A percentile compares a stretch with the other conserved stretches of the same genome.
Evolutionary conservation across 2,113 vertebrate genomes (phyloP).

Genomic region (Oreochromis aureus): DNA sequence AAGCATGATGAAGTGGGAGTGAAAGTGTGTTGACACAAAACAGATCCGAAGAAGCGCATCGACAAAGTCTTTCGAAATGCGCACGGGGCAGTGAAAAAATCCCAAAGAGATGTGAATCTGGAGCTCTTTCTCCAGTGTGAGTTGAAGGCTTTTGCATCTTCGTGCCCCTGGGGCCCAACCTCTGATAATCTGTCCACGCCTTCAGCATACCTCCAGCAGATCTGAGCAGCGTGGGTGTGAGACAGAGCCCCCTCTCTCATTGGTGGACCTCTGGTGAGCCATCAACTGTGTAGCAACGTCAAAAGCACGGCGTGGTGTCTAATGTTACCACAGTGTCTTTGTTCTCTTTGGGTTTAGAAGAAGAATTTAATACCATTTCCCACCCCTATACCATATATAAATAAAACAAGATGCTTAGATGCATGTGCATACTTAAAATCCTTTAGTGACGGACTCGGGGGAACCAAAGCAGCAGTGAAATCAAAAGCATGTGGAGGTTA

Average conservation of each 20-base stretch:
- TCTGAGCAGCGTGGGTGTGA: slow-evolving; percentile 37
- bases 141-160: background rate
- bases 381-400: background rate
- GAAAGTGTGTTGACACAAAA: background rate
- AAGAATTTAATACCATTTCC: background rate
- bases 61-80: background rate
- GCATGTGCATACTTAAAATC: background rate
- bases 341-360: background rate
- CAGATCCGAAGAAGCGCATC: background rate
- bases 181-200: background rate
- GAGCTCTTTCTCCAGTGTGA: background rate
- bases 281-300: background rate
- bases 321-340: background rate
- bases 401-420: slow-evolving; percentile 6
- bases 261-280: slow-evolving; percentile 3
- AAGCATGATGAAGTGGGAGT: background rate
- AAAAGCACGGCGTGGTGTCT: background rate
- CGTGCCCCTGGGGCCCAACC: background rate
- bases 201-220: background rate
- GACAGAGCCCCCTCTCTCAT: slow-evolving; percentile 7
- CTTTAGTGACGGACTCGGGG: background rate
- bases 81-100: background rate
- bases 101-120: background rate
- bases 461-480: background rate
- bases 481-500: background rate